A percentile compares a stretch with the other conserved stretches of the same genome.
Evolutionary conservation across 2,888 invertebrate species (phyloP).

Genomic region (Apotomis capreana): DNA sequence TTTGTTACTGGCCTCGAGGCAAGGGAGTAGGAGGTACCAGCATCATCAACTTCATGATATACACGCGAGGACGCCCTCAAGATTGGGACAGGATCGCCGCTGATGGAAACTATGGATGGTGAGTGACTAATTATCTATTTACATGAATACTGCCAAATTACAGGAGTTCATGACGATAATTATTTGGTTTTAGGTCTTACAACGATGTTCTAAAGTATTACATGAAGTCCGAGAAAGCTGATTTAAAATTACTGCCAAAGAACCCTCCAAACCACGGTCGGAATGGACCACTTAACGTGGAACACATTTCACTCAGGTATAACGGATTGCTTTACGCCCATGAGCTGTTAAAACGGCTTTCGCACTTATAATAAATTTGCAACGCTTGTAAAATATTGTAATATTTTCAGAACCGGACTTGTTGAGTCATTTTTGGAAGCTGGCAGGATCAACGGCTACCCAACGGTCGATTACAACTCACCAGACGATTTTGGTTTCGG

Average conservation of each 20-base stretch:
- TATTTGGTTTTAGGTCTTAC: constrained; percentile 82
- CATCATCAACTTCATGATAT: constrained; percentile 89
- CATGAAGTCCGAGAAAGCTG: constrained; percentile 84
- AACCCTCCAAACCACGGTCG: constrained; percentile 82
- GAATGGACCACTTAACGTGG: constrained; percentile 85
- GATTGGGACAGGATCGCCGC: constrained; percentile 85
- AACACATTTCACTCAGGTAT: constrained; percentile 84
- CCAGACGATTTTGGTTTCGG: constrained; percentile 85
- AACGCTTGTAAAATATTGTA: background rate
- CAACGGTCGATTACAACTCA: constrained; percentile 85
- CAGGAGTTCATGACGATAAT: background rate
- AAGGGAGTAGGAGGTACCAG: constrained; percentile 89
- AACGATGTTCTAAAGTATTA: constrained; percentile 84
- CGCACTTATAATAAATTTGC: no score
- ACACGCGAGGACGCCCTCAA: constrained; percentile 85
- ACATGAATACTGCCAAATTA: no score
- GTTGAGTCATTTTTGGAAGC: constrained; percentile 84
- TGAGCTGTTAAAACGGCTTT: no score
- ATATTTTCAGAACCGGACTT: constrained; percentile 74
- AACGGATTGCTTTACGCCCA: no score
- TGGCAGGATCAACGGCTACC: constrained; percentile 82
- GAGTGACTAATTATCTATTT: background rate
- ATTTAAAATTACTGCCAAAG: constrained; percentile 72
- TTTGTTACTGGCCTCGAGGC: constrained; percentile 86
- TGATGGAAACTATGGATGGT: constrained; percentile 85